Evolutionary conservation across 2,113 vertebrate species (phyloP).

Genomic region (Chlorodrepanis virens): DNA sequence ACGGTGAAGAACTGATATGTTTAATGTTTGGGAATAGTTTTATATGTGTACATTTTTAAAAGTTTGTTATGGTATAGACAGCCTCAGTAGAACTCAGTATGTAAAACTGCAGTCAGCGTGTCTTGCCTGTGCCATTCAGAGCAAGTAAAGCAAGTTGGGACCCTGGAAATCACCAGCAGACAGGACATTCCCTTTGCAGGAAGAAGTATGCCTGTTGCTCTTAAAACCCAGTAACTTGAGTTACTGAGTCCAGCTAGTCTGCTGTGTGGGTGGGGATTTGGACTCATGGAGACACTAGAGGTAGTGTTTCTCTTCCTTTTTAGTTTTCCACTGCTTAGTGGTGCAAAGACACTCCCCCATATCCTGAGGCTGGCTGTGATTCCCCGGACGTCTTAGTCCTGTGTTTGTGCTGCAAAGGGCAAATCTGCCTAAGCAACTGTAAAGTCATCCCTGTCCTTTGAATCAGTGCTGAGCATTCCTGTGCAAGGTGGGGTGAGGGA

Average conservation of each 20-base stretch:
- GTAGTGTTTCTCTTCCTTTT: background rate
- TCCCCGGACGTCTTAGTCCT: fast-evolving
- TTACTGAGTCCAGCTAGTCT: background rate
- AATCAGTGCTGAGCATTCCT: background rate
- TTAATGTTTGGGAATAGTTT: background rate
- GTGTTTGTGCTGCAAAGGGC: background rate
- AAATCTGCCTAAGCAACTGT: background rate
- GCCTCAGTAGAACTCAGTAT: background rate
- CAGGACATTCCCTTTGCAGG: background rate
- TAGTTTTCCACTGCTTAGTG: background rate
- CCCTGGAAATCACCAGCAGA: background rate
- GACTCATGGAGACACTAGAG: background rate
- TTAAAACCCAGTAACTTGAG: background rate
- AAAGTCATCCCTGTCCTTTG: background rate
- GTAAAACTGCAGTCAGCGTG: background rate
- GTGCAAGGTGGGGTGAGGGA: background rate
- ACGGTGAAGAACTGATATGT: background rate
- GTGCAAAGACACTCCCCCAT: background rate
- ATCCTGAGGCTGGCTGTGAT: background rate
- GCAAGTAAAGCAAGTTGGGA: background rate
- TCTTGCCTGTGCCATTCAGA: background rate
- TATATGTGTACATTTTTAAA: background rate
- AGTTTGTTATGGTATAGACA: background rate
- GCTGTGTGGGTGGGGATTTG: background rate
- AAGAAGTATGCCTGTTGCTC: background rate